These are phyloP conservation scores for Pseudobourletiella spinata DNA, from an alignment of 1,140 invertebrate genomes.

Conservation along the genomic window DNA sequence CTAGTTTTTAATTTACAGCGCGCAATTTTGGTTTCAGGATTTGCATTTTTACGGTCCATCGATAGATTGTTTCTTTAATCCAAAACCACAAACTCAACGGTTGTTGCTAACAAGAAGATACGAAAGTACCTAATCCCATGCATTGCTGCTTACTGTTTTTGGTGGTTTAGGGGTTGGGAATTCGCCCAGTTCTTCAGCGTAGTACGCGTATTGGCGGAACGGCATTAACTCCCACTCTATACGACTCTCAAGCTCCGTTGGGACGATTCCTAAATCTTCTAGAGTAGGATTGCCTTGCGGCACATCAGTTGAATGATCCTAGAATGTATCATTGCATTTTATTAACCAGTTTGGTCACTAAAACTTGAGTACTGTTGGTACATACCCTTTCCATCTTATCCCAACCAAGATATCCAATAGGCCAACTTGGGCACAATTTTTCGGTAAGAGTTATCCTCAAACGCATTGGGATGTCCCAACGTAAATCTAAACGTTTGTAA, in stretches of 20 bases:
- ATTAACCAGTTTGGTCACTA: no score
- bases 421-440: conserved; percentile 51
- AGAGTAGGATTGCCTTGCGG: conserved; percentile 61
- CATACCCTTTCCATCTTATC: conserved; percentile 71
- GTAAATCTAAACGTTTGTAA: conserved; percentile 59
- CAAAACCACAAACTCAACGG: no score
- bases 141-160: conserved; percentile 11
- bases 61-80: no score
- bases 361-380: no score
- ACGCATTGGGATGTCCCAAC: conserved; percentile 58
- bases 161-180: conserved; percentile 57
- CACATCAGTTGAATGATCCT: conserved; percentile 68
- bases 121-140: no score
- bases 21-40: no score
- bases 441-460: conserved; percentile 56
- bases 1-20: no score
- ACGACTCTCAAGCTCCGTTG: conserved; percentile 65
- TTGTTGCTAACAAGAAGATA: no score
- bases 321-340: no score
- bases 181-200: conserved; percentile 65
- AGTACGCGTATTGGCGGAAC: conserved; percentile 54
- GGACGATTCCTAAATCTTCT: conserved; percentile 73
- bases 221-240: conserved; percentile 65
- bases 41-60: no score
- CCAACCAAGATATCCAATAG: conserved; percentile 57